phyloP scores from a whole-genome alignment of 2,113 vertebrate species.

The Hemiscyllium ocellatum region DNA sequence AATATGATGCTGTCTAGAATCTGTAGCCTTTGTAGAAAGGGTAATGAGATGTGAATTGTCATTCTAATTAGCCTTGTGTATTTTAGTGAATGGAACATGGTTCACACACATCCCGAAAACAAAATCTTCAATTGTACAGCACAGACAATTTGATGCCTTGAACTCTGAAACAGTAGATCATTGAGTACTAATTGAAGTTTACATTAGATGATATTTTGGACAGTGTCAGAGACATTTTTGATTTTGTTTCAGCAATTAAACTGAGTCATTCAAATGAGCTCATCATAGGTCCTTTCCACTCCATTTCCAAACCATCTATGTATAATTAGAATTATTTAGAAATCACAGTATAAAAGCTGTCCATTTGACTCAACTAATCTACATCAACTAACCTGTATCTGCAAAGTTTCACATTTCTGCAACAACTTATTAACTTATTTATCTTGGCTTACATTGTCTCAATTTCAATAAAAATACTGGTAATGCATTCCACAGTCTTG shows the following conservation, averaged over 20 bases:
- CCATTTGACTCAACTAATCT: background rate
- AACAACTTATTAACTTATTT: background rate
- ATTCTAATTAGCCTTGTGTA: background rate
- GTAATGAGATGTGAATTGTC: background rate
- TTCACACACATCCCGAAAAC: background rate
- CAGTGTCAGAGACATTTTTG: background rate
- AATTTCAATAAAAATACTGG: background rate
- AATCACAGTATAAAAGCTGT: background rate
- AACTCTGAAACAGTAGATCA: background rate
- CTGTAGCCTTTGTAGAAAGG: background rate
- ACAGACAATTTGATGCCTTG: background rate
- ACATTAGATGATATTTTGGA: background rate
- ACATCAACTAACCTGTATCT: background rate
- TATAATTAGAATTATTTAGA: background rate
- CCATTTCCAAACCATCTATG: background rate
- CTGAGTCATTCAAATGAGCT: background rate
- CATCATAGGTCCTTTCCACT: background rate
- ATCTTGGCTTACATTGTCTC: background rate
- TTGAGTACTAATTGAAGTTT: background rate
- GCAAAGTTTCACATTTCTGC: background rate
- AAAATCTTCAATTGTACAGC: background rate
- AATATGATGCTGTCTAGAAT: slow-evolving; percentile 2
- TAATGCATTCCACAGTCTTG: background rate
- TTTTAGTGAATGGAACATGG: slow-evolving; percentile 24
- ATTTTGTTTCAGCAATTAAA: background rate